A percentile compares a stretch with the other conserved stretches of the same genome.
phyloP scores from a whole-genome alignment of 1,140 invertebrate species.

The Protaetia brevitarsis region DNA sequence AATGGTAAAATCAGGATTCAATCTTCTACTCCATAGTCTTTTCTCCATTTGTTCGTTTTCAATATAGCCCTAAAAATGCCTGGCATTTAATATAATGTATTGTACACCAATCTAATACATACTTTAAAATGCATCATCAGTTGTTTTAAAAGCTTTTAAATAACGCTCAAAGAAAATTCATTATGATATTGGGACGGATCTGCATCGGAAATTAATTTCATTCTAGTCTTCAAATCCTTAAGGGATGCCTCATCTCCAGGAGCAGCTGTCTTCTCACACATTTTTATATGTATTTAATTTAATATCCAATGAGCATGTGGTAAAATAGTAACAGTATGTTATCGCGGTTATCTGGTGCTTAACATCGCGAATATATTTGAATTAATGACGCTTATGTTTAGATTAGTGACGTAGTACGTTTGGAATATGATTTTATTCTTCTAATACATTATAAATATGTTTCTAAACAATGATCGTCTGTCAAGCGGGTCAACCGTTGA shows the following conservation, averaged over 20 bases:
- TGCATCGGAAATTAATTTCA: constrained; percentile 66
- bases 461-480: background rate
- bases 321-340: too few relatives aligned
- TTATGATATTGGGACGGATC: constrained; percentile 70
- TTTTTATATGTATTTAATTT: background rate
- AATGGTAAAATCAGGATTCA: constrained; percentile 57
- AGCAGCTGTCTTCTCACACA: constrained; percentile 46
- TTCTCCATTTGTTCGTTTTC: constrained; percentile 75
- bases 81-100: constrained; percentile 27
- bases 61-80: constrained; percentile 59
- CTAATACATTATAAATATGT: background rate
- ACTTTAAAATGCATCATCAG: constrained; percentile 71
- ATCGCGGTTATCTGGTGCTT: background rate
- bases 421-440: background rate
- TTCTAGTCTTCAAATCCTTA: constrained; percentile 62
- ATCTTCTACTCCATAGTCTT: constrained; percentile 62
- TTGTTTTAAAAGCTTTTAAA: constrained; percentile 66
- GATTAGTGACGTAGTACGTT: background rate
- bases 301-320: background rate
- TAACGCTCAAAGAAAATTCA: constrained; percentile 67
- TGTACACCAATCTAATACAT: constrained; percentile 27
- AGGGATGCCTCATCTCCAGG: constrained; percentile 56
- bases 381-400: background rate
- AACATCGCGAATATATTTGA: background rate
- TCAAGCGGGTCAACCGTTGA: background rate